These are phyloP conservation scores for Drosophila neoperkinsi DNA, from an alignment of 2,888 invertebrate genomes.

Conservation along the genomic window DNA sequence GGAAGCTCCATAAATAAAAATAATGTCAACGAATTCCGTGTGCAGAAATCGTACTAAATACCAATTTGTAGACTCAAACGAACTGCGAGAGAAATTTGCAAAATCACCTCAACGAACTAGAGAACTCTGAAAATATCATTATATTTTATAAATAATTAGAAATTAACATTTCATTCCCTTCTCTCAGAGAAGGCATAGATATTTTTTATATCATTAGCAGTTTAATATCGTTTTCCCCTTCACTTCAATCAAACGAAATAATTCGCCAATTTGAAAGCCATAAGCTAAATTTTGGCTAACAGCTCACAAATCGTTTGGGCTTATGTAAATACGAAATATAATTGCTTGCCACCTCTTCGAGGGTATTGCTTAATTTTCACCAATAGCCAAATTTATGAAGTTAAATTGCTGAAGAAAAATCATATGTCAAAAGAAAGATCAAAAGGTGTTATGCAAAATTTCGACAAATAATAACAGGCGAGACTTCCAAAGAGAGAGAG, in stretches of 20 bases:
- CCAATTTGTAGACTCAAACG: neutral
- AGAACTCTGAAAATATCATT: neutral
- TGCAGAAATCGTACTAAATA: neutral
- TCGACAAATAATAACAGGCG: slow-evolving; percentile 12
- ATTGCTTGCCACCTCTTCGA: slow-evolving; percentile 50
- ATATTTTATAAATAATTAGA: too few species aligned
- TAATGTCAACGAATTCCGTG: neutral
- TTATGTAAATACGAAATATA: slow-evolving; percentile 66
- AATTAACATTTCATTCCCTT: slow-evolving; percentile 9
- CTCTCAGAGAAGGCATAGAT: neutral
- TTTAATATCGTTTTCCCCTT: slow-evolving; percentile 60
- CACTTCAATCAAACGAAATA: slow-evolving; percentile 52
- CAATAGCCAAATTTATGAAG: slow-evolving; percentile 56
- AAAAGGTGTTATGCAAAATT: slow-evolving; percentile 66
- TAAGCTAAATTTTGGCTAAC: slow-evolving; percentile 40
- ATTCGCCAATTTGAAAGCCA: slow-evolving; percentile 49
- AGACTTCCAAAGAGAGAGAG: slow-evolving; percentile 1
- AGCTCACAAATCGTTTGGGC: slow-evolving; percentile 23
- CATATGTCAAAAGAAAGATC: slow-evolving; percentile 30
- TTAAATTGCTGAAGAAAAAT: slow-evolving; percentile 29
- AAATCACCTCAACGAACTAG: neutral
- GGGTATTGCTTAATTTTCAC: slow-evolving; percentile 68
- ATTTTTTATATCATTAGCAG: slow-evolving; percentile 49
- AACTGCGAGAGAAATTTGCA: neutral
- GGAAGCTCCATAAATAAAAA: slow-evolving; percentile 2